These are phyloP conservation scores for Lamproptera curius DNA, from an alignment of 2,888 invertebrate species.

Conservation along the genomic window DNA sequence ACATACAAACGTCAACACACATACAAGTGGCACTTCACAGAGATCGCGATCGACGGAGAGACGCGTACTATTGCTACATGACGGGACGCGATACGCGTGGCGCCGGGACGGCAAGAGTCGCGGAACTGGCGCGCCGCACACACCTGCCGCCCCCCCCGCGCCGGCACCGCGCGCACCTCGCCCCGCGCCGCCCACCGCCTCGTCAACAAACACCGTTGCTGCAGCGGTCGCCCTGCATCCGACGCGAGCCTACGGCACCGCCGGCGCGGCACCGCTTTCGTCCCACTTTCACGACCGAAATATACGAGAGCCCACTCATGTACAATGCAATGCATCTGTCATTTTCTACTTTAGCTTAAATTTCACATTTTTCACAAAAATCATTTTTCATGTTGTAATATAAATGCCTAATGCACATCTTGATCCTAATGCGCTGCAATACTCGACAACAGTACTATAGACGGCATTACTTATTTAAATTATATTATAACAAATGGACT, in stretches of 20 bases:
- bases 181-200: constrained; percentile 36
- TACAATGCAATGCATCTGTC: constrained; percentile 26
- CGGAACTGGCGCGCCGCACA: constrained; percentile 65
- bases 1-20: too few species aligned
- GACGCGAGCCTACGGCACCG: constrained; percentile 48
- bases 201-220: constrained; percentile 70
- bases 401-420: too few species aligned
- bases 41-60: constrained; percentile 43
- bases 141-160: constrained; percentile 50
- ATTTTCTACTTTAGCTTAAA: too few species aligned
- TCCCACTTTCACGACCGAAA: constrained; percentile 51
- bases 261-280: constrained; percentile 49
- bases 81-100: constrained; percentile 52
- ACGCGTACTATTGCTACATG: constrained; percentile 54
- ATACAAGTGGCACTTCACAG: constrained; percentile 48
- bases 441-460: not conserved
- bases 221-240: constrained; percentile 66
- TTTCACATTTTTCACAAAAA: too few species aligned
- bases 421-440: too few species aligned
- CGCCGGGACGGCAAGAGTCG: constrained; percentile 60
- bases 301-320: constrained; percentile 1
- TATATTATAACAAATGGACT: too few species aligned
- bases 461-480: too few species aligned
- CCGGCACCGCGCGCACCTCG: constrained; percentile 41
- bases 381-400: too few species aligned